Base-by-base conservation (phyloP, 1,140 invertebrate species). In the Lamellibrachia luymesi region DNA sequence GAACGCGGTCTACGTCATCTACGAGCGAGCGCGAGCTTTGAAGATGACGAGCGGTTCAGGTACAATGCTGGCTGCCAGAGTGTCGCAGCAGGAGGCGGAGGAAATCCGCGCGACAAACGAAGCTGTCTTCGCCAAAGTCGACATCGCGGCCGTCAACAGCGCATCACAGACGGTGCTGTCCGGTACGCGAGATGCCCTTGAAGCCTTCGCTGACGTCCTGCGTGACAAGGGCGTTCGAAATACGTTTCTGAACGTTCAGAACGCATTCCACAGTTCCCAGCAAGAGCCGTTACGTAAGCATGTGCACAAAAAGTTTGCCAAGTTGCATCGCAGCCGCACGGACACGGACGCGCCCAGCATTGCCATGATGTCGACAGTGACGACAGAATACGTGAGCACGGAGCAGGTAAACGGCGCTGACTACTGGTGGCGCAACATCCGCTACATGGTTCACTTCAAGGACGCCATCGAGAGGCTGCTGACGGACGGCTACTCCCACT, bases 1-100 rank as follows among this genome's bases (percentile, higher is more conserved):
- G 95, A 98, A 99, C 96, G 98, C 98, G 0, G 97, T 99, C 51
- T 96, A 99, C 92, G 97, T 98, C 92, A 98, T 99, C 52, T 99
- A 98, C 96, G 98, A 98, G 97, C 97, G 99, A 97, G 99, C 90
- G 10, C 50, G 49, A n/a, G 50, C 38, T 2, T 51, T 50, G 90
- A 50, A 51, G 38, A 91, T 8, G 90, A 91, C 50, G 27, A 50
- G 49, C 50, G 90, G 90, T 13, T 50, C 90, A 4, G 90, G 90
- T n/a, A 51, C 90, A 91, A 91, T 91, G 90, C 49, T 51, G 50
- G 90, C 90, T 2, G 90, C 90, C 13, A 6, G 90, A 27, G 38
- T 91, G 90, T 50, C 90, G 5, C 90, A 49, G 25, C 6, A 91
- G 17, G 90, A 91, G 50, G 90, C 49, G 90, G 90, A 91, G 50